Conservation (phyloP, 2,888 invertebrate genomes). For the Oscheius myriophilus region DNA sequence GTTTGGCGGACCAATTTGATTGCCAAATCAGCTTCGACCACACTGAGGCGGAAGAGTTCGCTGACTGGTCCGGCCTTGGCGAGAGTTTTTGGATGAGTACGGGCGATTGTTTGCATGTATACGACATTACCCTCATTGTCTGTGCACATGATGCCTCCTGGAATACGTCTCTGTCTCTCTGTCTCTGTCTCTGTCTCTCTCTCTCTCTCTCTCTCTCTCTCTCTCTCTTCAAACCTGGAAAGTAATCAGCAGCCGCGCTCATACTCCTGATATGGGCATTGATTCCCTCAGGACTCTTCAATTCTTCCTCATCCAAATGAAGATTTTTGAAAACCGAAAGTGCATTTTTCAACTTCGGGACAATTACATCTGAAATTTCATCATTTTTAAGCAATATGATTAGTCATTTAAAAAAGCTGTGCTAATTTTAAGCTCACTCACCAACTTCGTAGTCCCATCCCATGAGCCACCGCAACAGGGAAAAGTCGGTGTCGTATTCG, state of each 20-base stretch:
- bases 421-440: not conserved
- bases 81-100: slow-evolving; percentile 55
- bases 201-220: not conserved
- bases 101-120: slow-evolving; percentile 53
- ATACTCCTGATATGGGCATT: slow-evolving; percentile 49
- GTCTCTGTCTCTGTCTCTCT: slow-evolving; percentile 1
- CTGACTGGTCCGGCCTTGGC: slow-evolving; percentile 58
- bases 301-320: slow-evolving; percentile 34
- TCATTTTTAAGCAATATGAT: not conserved
- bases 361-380: slow-evolving; percentile 40
- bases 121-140: slow-evolving; percentile 52
- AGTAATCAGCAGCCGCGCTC: slow-evolving; percentile 57
- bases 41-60: slow-evolving; percentile 56
- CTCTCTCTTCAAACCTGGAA: slow-evolving; percentile 45
- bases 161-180: not conserved
- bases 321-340: slow-evolving; percentile 38
- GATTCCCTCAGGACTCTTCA: slow-evolving; percentile 50
- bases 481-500: slow-evolving; percentile 63
- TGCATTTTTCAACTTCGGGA: slow-evolving; percentile 46
- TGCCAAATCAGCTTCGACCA: slow-evolving; percentile 59
- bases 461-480: slow-evolving; percentile 64
- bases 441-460: slow-evolving; percentile 66
- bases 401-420: not conserved
- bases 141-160: slow-evolving; percentile 53
- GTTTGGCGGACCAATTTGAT: slow-evolving; percentile 55